These are phyloP conservation scores for Myotis vivesi DNA, from an alignment of 2,797 vertebrate genomes.

Conservation along the genomic window DNA sequence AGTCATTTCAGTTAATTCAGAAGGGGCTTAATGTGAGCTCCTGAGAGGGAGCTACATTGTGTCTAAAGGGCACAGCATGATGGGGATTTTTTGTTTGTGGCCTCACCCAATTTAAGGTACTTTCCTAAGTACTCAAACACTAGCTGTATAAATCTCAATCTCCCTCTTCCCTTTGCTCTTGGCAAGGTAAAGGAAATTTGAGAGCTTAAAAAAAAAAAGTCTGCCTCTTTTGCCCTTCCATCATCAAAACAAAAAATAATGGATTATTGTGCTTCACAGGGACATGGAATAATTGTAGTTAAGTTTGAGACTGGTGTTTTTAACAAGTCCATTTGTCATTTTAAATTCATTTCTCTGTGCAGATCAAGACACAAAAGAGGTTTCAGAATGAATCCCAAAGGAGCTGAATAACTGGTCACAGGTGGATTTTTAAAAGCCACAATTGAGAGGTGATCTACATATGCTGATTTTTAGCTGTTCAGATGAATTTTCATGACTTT, in stretches of 20 bases:
- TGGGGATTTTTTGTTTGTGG: background rate
- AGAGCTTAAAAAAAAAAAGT: background rate
- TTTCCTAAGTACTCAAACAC: background rate
- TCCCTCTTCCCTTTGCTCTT: background rate
- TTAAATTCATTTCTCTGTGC: slow-evolving; percentile 35
- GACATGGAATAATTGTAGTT: slow-evolving; percentile 31
- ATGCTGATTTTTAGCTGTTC: background rate
- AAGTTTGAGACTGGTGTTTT: slow-evolving; percentile 61
- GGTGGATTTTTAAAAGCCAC: background rate
- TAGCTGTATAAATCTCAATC: background rate
- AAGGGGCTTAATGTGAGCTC: background rate
- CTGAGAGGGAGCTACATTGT: background rate
- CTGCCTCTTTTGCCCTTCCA: background rate
- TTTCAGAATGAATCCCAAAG: slow-evolving; percentile 13
- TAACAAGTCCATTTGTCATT: slow-evolving; percentile 61
- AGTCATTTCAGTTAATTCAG: background rate
- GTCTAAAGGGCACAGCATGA: background rate
- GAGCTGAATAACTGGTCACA: background rate
- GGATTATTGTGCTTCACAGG: background rate
- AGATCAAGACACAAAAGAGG: slow-evolving; percentile 38
- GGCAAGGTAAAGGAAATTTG: background rate
- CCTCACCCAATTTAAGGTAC: background rate
- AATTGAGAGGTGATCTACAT: background rate
- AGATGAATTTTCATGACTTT: slow-evolving; percentile 33
- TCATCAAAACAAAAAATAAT: slow-evolving; percentile 44